Evolutionary conservation across 2,113 vertebrate genomes (phyloP).

Genomic region (Sinocyclocheilus maitianheensis): DNA sequence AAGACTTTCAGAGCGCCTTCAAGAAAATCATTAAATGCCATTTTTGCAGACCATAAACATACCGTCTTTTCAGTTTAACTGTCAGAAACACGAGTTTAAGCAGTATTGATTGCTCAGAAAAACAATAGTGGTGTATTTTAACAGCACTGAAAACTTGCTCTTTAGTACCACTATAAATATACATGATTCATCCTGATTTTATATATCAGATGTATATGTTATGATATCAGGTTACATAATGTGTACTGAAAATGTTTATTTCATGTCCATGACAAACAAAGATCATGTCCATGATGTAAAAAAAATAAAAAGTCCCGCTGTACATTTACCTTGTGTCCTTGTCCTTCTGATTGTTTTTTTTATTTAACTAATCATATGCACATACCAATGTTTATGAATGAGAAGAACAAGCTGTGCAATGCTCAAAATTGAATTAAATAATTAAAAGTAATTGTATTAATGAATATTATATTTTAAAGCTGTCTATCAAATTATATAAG

Average conservation of each 20-base stretch:
- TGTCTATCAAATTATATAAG: neutral
- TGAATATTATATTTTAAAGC: neutral
- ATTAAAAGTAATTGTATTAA: neutral
- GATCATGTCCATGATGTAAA: constrained; percentile 2
- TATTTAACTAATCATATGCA: neutral
- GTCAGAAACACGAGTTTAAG: neutral
- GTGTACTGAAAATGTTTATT: constrained; percentile 20
- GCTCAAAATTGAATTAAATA: neutral
- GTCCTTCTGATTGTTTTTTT: neutral
- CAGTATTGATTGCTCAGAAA: neutral
- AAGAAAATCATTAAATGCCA: constrained; percentile 97
- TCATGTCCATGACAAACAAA: constrained; percentile 5
- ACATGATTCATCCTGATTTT: neutral
- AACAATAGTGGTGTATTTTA: constrained; percentile 2
- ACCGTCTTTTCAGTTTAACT: neutral
- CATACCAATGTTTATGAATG: neutral
- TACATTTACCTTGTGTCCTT: neutral
- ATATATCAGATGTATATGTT: constrained; percentile 9
- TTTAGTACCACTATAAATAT: neutral
- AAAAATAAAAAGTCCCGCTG: neutral
- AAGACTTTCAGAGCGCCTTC: constrained; percentile 97
- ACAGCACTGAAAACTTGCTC: neutral
- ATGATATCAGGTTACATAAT: constrained; percentile 23
- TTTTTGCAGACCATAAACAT: constrained; percentile 82
- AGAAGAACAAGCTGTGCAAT: neutral